Conservation (phyloP, 1,140 invertebrate species). For the Coenobita brevimanus region DNA sequence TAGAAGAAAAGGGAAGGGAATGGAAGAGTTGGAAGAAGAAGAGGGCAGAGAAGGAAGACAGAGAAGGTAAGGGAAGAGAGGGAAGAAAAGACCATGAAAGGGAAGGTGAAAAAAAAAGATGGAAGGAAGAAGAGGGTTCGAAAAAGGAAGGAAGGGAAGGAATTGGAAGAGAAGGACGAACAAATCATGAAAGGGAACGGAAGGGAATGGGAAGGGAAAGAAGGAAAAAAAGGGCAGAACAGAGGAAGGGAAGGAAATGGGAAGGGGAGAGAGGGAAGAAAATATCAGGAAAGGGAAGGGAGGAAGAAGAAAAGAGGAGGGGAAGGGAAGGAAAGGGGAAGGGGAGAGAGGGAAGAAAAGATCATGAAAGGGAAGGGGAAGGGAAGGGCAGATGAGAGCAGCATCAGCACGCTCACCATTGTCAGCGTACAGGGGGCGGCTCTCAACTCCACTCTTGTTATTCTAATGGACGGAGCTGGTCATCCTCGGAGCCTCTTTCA, state of each 20-base stretch:
- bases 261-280: background rate
- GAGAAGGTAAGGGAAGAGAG: too few species aligned
- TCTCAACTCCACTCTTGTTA: slow-evolving; percentile 60
- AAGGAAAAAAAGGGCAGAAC: background rate
- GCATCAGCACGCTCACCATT: slow-evolving; percentile 53
- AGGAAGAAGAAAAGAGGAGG: background rate
- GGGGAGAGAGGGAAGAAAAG: background rate
- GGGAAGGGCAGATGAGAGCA: background rate
- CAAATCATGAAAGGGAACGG: too few species aligned
- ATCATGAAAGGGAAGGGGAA: background rate
- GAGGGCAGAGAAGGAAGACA: too few species aligned
- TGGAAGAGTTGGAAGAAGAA: too few species aligned
- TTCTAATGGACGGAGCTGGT: slow-evolving; percentile 62
- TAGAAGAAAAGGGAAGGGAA: too few species aligned
- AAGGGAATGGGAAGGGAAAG: too few species aligned
- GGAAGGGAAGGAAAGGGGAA: background rate
- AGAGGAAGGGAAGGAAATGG: too few species aligned
- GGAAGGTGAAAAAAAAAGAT: too few species aligned
- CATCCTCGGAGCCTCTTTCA: slow-evolving; percentile 53
- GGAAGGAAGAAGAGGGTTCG: too few species aligned
- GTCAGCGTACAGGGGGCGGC: slow-evolving; percentile 43
- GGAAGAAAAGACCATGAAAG: too few species aligned
- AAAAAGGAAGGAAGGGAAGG: too few species aligned
- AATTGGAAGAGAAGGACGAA: too few species aligned
- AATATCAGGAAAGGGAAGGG: background rate